These are phyloP conservation scores for Myiozetetes cayanensis DNA, from an alignment of 2,113 vertebrate species.

Conservation along the genomic window DNA sequence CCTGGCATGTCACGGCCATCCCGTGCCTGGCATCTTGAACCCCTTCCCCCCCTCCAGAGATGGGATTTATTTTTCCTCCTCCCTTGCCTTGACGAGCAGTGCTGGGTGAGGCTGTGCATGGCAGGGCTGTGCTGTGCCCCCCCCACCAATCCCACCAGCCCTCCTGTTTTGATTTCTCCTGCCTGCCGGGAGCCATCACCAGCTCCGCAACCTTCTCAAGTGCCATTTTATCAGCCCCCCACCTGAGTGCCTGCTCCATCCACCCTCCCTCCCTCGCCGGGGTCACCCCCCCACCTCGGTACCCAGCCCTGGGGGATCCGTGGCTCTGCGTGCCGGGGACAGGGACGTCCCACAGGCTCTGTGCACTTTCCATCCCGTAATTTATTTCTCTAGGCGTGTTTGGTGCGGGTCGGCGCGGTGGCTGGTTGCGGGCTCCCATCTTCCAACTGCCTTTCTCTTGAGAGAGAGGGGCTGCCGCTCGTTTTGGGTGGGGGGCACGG, in stretches of 20 bases:
- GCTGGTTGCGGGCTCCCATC: background rate
- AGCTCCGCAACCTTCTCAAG: conserved; percentile 13
- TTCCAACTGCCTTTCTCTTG: background rate
- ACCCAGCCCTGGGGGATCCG: background rate
- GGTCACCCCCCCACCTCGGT: background rate
- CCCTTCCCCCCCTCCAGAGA: background rate
- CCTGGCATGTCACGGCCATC: rapidly evolving
- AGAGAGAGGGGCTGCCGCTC: background rate
- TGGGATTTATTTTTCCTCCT: background rate
- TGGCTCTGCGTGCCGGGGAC: background rate
- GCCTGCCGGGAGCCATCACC: background rate
- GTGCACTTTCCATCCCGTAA: conserved; percentile 5
- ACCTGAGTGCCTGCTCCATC: conserved; percentile 39
- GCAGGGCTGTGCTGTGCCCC: rapidly evolving
- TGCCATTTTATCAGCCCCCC: conserved; percentile 36
- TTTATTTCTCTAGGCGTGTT: conserved; percentile 34
- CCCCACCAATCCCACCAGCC: background rate
- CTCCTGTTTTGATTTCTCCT: background rate
- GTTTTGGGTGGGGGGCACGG: background rate
- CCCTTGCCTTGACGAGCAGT: background rate
- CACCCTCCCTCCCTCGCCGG: rapidly evolving
- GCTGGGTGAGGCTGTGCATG: rapidly evolving
- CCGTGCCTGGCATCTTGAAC: background rate
- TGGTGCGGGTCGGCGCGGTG: background rate
- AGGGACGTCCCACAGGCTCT: background rate